Evolutionary conservation across 1,140 invertebrate genomes (phyloP), one percentile per base, ranked within the genome.

Genomic region (Solenopsis invicta): DNA sequence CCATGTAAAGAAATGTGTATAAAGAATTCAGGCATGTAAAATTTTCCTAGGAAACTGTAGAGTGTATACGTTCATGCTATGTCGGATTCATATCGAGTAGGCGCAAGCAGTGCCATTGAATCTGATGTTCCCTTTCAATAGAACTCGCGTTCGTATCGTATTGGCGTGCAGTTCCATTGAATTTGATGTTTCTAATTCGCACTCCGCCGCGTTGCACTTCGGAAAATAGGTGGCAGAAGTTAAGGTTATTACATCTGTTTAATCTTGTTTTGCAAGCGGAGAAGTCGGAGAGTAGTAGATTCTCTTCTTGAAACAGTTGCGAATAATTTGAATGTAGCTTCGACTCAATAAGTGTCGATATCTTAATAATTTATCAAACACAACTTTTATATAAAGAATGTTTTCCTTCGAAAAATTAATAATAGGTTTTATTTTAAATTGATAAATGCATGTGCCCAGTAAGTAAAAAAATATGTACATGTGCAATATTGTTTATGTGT

Each of bases 111-210:
- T 54, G 59, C 84, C 45, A 69, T 81, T 72, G 87, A 88, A 78
- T 86, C 64, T 69, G 84, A 86, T 88, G 75, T 75, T 81, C 48
- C 21, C 29, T 21, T 37, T 52, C 59, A 76, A 86, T 75, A 81
- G 74, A 74, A 86, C 74, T 85, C 66, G 61, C 21, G 37, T 59
- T 37, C 64, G 72, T 66, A 74, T 86, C 45, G 67, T 74, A 67
- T 86, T 80, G 74, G 75, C 45, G 64, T 61, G 76, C 18, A 86
- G 59, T 75, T 74, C 75, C 69, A 67, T 81, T 71, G 87, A 86
- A 78, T 87, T 88, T 81, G 87, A 87, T 87, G 76, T 69, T 75
- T 81, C 85, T 88, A 88, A 88, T 87, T 88, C 85, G 76, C 75
- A 48, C 50, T 69, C 34, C 21, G 85, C 34, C 84, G 52, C 61